Evolutionary conservation across 64 coral and sea anemone genomes (phyloP).

Genomic region (Dendrophyllia cribrosa): DNA sequence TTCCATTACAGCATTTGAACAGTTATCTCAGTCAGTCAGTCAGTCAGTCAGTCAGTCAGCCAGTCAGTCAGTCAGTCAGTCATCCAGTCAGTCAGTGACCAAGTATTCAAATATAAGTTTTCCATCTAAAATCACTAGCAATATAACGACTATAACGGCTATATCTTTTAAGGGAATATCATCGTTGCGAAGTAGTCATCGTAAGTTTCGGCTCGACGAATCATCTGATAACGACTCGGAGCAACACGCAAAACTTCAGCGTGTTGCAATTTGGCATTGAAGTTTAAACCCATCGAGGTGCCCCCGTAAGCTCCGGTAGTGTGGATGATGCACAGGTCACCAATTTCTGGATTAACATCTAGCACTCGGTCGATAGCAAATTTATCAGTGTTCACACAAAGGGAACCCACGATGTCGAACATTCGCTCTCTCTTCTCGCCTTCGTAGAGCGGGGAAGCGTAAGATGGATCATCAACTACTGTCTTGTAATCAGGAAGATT

Average conservation of each 20-base stretch:
- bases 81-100: too few relatives aligned
- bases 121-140: too few relatives aligned
- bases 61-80: too few relatives aligned
- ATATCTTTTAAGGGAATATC: neutral
- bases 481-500: constrained; percentile 24
- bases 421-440: neutral
- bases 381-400: neutral
- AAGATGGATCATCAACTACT: neutral
- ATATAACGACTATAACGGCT: too few relatives aligned
- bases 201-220: constrained; percentile 11
- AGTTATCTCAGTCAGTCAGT: too few relatives aligned
- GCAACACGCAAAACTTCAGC: neutral
- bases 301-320: neutral
- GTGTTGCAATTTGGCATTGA: neutral
- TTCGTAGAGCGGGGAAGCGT: neutral
- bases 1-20: too few relatives aligned
- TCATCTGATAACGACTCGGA: neutral
- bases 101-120: too few relatives aligned
- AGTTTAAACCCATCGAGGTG: neutral
- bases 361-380: constrained; percentile 8
- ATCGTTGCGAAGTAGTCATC: constrained; percentile 31
- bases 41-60: too few relatives aligned
- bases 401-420: neutral
- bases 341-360: constrained; percentile 29
- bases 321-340: constrained; percentile 5